phyloP scores from a whole-genome alignment of 2,888 invertebrate genomes.

The Aphrophora alni region DNA sequence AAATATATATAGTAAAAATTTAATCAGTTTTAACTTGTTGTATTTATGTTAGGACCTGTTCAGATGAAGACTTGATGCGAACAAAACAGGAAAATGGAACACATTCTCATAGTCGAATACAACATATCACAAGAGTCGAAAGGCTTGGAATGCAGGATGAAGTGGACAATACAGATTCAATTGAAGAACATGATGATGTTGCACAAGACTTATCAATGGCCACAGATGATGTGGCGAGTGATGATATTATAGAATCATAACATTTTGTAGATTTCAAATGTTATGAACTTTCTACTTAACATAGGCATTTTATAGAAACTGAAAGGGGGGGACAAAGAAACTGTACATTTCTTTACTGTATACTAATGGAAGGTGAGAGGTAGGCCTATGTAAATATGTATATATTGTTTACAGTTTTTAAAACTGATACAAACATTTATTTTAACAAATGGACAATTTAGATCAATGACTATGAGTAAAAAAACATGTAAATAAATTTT shows the following conservation, averaged over 20 bases:
- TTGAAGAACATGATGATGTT: background rate
- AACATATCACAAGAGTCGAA: background rate
- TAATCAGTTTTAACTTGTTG: background rate
- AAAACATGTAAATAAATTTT: background rate
- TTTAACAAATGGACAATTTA: constrained; percentile 5
- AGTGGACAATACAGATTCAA: background rate
- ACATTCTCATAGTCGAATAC: background rate
- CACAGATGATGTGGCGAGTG: constrained; percentile 6
- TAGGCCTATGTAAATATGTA: background rate
- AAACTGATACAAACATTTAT: background rate
- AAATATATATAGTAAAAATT: too few relatives aligned
- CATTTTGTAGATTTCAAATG: constrained; percentile 1
- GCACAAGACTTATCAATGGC: background rate
- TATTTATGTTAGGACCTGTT: background rate
- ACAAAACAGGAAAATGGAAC: constrained; percentile 6
- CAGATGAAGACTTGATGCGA: background rate
- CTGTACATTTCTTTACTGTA: background rate
- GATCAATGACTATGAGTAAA: background rate
- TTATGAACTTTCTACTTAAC: background rate
- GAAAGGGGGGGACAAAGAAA: background rate
- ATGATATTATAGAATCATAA: background rate
- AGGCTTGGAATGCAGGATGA: background rate
- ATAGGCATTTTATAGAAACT: background rate
- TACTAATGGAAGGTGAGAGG: background rate
- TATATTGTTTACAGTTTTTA: background rate